Evolutionary conservation across 2,888 invertebrate species (phyloP).

Genomic region (Anodontia alba): DNA sequence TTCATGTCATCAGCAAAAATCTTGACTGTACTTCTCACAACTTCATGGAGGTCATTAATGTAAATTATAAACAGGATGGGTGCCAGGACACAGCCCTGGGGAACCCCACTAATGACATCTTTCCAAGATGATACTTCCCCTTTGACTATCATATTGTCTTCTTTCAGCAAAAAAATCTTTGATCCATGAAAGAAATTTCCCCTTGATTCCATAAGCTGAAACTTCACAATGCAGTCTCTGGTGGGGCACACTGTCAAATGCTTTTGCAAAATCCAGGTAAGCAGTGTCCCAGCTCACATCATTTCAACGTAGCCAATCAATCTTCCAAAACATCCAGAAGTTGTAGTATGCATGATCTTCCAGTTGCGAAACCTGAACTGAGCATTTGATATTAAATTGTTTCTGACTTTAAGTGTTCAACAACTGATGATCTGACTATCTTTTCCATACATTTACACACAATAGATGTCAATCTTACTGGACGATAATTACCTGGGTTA

Average conservation of each 20-base stretch:
- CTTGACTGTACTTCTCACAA: too few relatives aligned
- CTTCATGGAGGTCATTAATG: too few relatives aligned
- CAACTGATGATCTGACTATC: background rate
- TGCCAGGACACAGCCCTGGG: too few relatives aligned
- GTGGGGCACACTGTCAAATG: constrained; percentile 2
- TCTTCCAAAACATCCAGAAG: background rate
- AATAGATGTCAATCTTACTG: constrained; percentile 7
- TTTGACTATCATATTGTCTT: too few relatives aligned
- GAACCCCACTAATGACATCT: too few relatives aligned
- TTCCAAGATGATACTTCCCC: too few relatives aligned
- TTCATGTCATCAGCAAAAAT: too few relatives aligned
- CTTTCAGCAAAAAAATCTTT: too few relatives aligned
- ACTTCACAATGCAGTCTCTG: background rate
- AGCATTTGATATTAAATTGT: background rate
- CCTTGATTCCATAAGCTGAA: too few relatives aligned
- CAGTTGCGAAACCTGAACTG: background rate
- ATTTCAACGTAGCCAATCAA: background rate
- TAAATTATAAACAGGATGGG: too few relatives aligned
- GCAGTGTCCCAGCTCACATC: background rate
- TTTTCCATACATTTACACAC: constrained; percentile 17
- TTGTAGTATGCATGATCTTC: background rate
- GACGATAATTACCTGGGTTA: constrained; percentile 10
- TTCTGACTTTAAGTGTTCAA: background rate
- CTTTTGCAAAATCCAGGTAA: constrained; percentile 2
- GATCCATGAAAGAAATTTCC: too few relatives aligned